Evolutionary conservation across 1,140 invertebrate species (phyloP).

Genomic region (Heliothis virescens): DNA sequence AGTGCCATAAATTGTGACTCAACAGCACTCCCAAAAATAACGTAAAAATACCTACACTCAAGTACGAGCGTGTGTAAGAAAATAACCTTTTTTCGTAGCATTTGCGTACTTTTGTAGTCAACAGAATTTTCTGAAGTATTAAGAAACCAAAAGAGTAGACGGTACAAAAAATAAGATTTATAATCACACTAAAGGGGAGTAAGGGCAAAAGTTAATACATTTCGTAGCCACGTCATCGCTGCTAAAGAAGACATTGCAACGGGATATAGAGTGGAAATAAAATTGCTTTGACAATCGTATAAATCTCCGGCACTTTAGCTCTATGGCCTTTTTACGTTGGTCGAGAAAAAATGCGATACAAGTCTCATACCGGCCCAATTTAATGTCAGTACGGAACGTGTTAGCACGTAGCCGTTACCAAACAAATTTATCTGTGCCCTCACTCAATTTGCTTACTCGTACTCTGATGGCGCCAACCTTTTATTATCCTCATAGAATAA

Average conservation of each 20-base stretch:
- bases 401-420: conserved; percentile 59
- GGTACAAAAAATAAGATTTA: conserved; percentile 24
- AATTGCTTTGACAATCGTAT: conserved; percentile 50
- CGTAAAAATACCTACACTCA: conserved; percentile 20
- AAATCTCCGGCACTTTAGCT: conserved; percentile 36
- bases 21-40: conserved; percentile 23
- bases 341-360: conserved; percentile 50
- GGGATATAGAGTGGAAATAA: conserved; percentile 53
- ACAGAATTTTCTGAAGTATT: conserved; percentile 19
- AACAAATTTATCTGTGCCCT: conserved; percentile 70
- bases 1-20: conserved; percentile 36
- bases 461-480: conserved; percentile 65
- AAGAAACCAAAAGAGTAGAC: conserved; percentile 8
- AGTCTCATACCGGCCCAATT: conserved; percentile 54
- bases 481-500: conserved; percentile 61
- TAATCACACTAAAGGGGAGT: background rate
- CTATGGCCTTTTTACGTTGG: conserved; percentile 25
- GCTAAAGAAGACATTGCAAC: conserved; percentile 34
- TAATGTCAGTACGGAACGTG: conserved; percentile 57
- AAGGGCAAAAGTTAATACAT: conserved; percentile 47
- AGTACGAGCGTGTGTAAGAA: conserved; percentile 14
- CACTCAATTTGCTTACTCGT: conserved; percentile 67
- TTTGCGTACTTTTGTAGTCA: conserved; percentile 6
- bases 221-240: conserved; percentile 40
- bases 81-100: conserved; percentile 9